Percentiles rank a stretch among this genome's conserved stretches.
phyloP scores from a whole-genome alignment of 2,797 vertebrate species.

The Catamblyrhynchus diadema region DNA sequence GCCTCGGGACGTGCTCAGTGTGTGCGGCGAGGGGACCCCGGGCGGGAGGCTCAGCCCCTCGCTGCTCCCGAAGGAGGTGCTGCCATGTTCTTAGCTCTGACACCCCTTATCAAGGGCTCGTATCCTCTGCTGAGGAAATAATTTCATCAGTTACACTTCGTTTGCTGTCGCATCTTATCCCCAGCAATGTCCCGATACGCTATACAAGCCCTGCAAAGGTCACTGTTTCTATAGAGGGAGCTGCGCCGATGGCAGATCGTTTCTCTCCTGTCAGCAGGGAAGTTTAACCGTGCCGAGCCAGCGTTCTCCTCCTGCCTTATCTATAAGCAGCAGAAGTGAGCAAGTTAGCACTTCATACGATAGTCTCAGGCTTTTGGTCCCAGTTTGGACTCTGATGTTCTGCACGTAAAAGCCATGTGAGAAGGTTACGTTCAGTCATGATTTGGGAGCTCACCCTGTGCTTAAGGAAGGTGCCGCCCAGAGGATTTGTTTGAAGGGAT shows the following conservation, averaged over 20 bases:
- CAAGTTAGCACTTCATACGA: neutral
- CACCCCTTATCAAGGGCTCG: rapidly evolving
- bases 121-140: neutral
- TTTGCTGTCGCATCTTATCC: neutral
- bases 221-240: neutral
- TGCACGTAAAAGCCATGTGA: rapidly evolving
- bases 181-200: neutral
- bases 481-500: neutral
- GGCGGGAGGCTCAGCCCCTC: neutral
- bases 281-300: neutral
- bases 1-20: neutral
- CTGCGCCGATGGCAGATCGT: neutral
- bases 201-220: rapidly evolving
- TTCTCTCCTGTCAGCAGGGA: neutral
- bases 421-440: neutral
- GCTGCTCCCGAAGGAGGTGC: neutral
- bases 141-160: neutral
- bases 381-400: neutral
- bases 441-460: neutral
- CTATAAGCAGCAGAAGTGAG: neutral
- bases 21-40: neutral
- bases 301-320: neutral
- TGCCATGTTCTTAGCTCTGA: neutral
- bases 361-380: neutral
- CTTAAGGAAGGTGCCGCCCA: neutral